Evolutionary conservation across 2,113 vertebrate species (phyloP).

Genomic region (Anolis carolinensis): DNA sequence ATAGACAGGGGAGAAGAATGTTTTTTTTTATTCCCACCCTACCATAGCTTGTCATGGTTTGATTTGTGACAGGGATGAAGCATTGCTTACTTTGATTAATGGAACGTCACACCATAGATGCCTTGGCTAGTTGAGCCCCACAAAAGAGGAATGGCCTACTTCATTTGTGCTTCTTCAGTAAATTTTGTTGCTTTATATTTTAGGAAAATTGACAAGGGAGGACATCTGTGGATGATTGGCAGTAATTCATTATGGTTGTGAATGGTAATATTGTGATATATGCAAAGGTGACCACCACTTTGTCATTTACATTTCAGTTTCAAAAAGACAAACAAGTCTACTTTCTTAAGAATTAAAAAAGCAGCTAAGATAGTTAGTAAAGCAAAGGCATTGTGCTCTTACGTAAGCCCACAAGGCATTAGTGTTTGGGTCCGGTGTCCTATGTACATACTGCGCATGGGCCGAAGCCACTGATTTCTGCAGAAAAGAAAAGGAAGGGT

Average conservation of each 20-base stretch:
- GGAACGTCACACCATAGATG: slow-evolving; percentile 41
- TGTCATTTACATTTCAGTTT: not conserved
- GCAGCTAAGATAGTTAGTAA: not conserved
- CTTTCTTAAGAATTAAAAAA: not conserved
- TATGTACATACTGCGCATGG: not conserved
- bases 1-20: not conserved
- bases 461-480: not conserved
- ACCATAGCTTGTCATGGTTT: not conserved
- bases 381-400: not conserved
- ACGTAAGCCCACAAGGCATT: not conserved
- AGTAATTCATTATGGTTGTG: slow-evolving; percentile 9
- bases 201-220: slow-evolving; percentile 39
- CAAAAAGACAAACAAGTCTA: not conserved
- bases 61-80: slow-evolving; percentile 12
- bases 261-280: not conserved
- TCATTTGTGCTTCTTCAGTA: slow-evolving; percentile 50
- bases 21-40: slow-evolving; percentile 30
- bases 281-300: not conserved
- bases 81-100: slow-evolving; percentile 42
- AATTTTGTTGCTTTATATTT: slow-evolving; percentile 46
- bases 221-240: slow-evolving; percentile 5
- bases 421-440: not conserved
- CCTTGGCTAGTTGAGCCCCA: slow-evolving; percentile 32
- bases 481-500: not conserved
- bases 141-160: slow-evolving; percentile 42